These are phyloP conservation scores for Gymnocypris eckloni DNA, from an alignment of 2,797 vertebrate species.

Conservation along the genomic window DNA sequence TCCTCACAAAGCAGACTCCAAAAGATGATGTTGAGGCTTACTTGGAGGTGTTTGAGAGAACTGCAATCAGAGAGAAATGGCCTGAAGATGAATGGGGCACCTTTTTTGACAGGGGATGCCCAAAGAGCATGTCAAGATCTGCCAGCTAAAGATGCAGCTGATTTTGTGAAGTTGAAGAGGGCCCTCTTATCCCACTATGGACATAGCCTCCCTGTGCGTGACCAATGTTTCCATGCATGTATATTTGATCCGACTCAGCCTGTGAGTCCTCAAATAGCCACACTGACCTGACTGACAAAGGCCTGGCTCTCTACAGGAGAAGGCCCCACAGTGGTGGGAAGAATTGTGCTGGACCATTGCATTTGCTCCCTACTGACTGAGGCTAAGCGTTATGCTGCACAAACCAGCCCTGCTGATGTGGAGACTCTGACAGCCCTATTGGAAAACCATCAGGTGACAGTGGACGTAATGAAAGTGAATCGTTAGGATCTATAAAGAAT, in stretches of 20 bases:
- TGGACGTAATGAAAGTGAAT: neutral
- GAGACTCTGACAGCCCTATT: neutral
- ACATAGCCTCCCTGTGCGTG: no score
- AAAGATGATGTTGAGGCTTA: neutral
- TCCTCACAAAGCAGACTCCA: neutral
- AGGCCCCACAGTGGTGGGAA: no score
- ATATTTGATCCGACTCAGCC: no score
- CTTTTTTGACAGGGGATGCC: neutral
- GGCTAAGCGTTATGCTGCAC: neutral
- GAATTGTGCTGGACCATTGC: no score
- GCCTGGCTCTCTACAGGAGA: no score
- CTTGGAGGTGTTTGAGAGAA: neutral
- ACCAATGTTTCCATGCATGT: no score
- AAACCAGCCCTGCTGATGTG: neutral
- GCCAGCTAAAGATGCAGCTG: no score
- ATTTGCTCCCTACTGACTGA: neutral
- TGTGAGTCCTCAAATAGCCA: no score
- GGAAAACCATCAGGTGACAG: neutral
- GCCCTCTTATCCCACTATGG: no score
- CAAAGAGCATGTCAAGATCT: neutral
- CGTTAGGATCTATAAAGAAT: neutral
- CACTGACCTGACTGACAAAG: no score
- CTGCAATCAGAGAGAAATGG: neutral
- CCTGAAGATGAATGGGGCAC: neutral
- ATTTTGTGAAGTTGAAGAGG: no score